Base-by-base conservation (phyloP, 2,797 vertebrate genomes). In the Trichosurus vulpecula region DNA sequence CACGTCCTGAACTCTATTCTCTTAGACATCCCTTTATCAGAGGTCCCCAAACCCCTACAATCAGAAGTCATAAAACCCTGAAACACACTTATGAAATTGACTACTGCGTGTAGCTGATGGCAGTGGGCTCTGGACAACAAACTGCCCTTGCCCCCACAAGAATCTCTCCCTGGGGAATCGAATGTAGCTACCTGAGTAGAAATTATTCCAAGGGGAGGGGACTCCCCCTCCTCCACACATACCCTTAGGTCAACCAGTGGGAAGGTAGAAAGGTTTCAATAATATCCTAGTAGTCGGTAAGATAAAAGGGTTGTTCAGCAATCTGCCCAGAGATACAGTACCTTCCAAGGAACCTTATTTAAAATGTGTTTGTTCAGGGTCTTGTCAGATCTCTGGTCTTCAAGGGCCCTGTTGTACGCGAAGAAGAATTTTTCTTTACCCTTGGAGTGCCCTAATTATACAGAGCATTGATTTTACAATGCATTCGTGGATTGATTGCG, bases 381-480 rank as follows among this genome's bases (percentile, higher is more conserved):
- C 93, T 92, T 95, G 87, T 66, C 66, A 29, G 14, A 92, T 93
- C 95, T 98, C 96, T 96, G 95, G 97, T 98, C 95, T 99, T 98
- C 98, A 97, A 96, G 98, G 93, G 91, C 95, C 98, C 97, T 96
- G 98, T 98, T 98, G 98, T 98, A 98, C 98, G 98, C 97, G 98
- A 97, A 91, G 89, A 93, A 95, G 4, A 55, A 92, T 91, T 27
- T 94, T 97, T 98, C 98, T 98, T 98, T 99, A 99, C 98, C 99
- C 99, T 99, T 99, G 99, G 98, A 99, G 99, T 99, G 99, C 99
- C 99, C 99, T 99, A 99, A 99, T 99, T 99, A 99, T 99, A 99
- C 99, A 99, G 98, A 98, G 98, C 99, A 99, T 99, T 99, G 99
- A 99, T 99, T 99, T 99, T 99, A 99, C 99, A 99, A 99, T 99